phyloP scores from a whole-genome alignment of 1,140 invertebrate genomes.

The Bombus consobrinus region DNA sequence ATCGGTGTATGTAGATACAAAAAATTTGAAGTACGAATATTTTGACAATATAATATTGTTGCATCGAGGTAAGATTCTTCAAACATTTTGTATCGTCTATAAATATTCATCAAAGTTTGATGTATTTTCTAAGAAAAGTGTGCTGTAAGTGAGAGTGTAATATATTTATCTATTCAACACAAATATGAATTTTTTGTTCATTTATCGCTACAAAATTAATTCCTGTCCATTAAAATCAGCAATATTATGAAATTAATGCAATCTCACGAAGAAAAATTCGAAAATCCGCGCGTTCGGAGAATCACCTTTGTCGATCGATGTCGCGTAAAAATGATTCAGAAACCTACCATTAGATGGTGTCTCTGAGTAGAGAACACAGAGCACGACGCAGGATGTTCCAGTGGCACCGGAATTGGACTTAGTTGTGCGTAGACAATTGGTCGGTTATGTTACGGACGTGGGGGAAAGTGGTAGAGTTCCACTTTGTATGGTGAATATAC shows the following conservation, averaged over 20 bases:
- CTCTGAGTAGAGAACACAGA: too few relatives aligned
- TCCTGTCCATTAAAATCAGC: not conserved
- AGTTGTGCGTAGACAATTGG: conserved; percentile 29
- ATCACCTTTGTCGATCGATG: not conserved
- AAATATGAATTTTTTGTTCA: not conserved
- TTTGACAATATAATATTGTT: conserved; percentile 33
- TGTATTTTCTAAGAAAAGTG: conserved; percentile 68
- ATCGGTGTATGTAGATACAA: not conserved
- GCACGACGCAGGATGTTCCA: not conserved
- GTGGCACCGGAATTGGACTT: not conserved
- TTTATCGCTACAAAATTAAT: not conserved
- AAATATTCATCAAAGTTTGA: conserved; percentile 47
- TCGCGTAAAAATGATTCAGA: not conserved
- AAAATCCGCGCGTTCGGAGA: too few relatives aligned
- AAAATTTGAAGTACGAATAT: conserved; percentile 23
- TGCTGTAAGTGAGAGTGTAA: conserved; percentile 71
- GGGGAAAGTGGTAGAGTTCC: not conserved
- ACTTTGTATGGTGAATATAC: not conserved
- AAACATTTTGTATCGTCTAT: conserved; percentile 40
- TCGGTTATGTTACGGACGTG: not conserved
- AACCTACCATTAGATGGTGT: not conserved
- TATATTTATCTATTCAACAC: conserved; percentile 75
- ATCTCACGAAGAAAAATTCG: not conserved
- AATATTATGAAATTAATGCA: not conserved
- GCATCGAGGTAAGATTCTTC: conserved; percentile 24